Percentiles rank a stretch among this genome's conserved stretches.
Conservation (phyloP, 2,113 vertebrate species). For the Clarias batrachus region DNA sequence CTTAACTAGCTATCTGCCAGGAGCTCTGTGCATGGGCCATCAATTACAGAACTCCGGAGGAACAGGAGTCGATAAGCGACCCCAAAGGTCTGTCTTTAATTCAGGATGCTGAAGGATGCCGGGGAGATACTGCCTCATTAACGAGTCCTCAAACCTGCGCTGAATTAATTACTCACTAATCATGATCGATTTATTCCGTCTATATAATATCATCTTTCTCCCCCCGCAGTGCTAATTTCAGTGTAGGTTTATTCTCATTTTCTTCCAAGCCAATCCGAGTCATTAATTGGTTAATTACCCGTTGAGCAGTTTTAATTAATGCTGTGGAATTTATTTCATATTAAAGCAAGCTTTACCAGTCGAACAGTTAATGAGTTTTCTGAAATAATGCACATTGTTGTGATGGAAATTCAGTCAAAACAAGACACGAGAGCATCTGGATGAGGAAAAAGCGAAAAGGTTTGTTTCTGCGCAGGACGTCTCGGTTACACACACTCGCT, state of each 20-base stretch:
- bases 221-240: not conserved
- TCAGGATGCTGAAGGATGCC: not conserved
- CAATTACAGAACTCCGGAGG: slow-evolving; percentile 2
- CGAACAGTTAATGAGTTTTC: not conserved
- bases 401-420: too few species aligned
- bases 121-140: slow-evolving; percentile 20
- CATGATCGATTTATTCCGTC: slow-evolving; percentile 42
- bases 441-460: too few species aligned
- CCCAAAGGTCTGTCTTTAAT: slow-evolving; percentile 21
- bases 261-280: slow-evolving; percentile 41
- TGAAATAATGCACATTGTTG: not conserved
- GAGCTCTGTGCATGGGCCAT: not conserved
- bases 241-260: slow-evolving; percentile 40
- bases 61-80: not conserved
- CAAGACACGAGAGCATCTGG: too few species aligned
- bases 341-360: not conserved
- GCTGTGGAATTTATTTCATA: slow-evolving; percentile 22
- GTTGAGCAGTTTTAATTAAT: slow-evolving; percentile 57
- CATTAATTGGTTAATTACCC: slow-evolving; percentile 51
- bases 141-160: slow-evolving; percentile 26
- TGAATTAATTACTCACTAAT: slow-evolving; percentile 38
- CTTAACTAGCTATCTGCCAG: slow-evolving; percentile 26
- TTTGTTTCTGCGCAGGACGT: too few species aligned
- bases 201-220: slow-evolving; percentile 51
- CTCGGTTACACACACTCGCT: too few species aligned